Conservation (phyloP, 2,797 vertebrate genomes). For the Tauraco hartlaubi region DNA sequence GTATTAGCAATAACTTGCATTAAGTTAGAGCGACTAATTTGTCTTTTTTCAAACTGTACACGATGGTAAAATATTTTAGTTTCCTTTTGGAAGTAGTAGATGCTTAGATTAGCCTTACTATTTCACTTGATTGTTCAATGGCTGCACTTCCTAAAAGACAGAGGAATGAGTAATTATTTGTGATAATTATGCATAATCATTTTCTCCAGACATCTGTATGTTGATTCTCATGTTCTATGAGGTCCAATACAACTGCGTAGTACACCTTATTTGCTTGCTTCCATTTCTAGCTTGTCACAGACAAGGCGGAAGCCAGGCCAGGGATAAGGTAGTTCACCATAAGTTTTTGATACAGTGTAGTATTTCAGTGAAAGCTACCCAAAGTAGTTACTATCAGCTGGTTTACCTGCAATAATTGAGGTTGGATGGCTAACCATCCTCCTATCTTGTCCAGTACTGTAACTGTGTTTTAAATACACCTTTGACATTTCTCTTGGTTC, state of each 20-base stretch:
- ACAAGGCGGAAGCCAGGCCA: neutral
- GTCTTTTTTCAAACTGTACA: neutral
- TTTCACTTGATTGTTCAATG: neutral
- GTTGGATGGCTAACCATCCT: neutral
- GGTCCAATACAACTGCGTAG: neutral
- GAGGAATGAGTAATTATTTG: neutral
- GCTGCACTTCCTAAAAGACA: neutral
- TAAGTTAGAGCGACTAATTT: neutral
- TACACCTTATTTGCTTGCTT: neutral
- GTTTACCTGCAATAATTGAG: neutral
- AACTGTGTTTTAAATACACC: neutral
- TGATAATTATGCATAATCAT: neutral
- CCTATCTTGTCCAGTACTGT: neutral
- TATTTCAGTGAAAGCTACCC: neutral
- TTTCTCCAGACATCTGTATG: neutral
- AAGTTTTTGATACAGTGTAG: neutral
- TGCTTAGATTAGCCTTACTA: neutral
- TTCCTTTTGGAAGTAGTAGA: neutral
- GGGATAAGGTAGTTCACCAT: neutral
- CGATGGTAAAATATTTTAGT: neutral
- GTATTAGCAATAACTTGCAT: neutral
- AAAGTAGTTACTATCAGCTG: neutral
- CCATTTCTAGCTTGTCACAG: neutral
- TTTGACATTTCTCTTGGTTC: neutral
- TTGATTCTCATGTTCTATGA: neutral